phyloP scores from a whole-genome alignment of 2,888 invertebrate genomes.

The Cynaeus angustus region DNA sequence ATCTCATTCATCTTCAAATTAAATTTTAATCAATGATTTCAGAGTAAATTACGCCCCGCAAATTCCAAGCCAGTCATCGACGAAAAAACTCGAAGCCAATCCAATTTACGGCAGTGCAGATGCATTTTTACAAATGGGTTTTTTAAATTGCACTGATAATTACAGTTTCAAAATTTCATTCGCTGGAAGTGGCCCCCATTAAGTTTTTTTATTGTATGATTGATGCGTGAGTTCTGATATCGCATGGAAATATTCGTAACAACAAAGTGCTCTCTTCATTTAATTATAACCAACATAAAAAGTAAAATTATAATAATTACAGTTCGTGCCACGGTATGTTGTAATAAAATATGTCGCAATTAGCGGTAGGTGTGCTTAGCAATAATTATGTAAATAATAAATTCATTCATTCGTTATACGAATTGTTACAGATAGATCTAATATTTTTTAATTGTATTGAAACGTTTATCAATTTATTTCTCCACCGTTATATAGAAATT shows the following conservation, averaged over 20 bases:
- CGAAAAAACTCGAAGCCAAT: slow-evolving; percentile 27
- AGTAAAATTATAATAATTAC: slow-evolving; percentile 20
- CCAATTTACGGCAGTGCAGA: slow-evolving; percentile 33
- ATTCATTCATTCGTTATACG: not conserved
- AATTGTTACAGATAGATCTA: too few relatives aligned
- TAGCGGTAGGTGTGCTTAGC: too few relatives aligned
- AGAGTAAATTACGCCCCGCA: slow-evolving; percentile 28
- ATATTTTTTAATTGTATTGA: too few relatives aligned
- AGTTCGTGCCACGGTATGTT: slow-evolving; percentile 14
- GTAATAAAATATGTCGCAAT: not conserved
- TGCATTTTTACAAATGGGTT: slow-evolving; percentile 41
- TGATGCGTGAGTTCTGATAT: slow-evolving; percentile 20
- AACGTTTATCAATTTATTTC: too few relatives aligned
- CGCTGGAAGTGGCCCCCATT: not conserved
- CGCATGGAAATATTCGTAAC: slow-evolving; percentile 18
- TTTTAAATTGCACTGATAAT: slow-evolving; percentile 38
- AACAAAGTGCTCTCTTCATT: slow-evolving; percentile 27
- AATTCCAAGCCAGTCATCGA: slow-evolving; percentile 32
- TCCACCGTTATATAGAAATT: too few relatives aligned
- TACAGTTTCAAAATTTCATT: slow-evolving; percentile 25
- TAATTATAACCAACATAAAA: not conserved
- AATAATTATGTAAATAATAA: slow-evolving; percentile 4
- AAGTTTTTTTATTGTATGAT: slow-evolving; percentile 28
- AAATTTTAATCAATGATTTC: slow-evolving; percentile 27
- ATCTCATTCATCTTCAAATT: slow-evolving; percentile 17